Percentiles rank a stretch among this genome's conserved stretches.
phyloP scores from a whole-genome alignment of 2,113 vertebrate genomes.

The Ammodytes marinus region DNA sequence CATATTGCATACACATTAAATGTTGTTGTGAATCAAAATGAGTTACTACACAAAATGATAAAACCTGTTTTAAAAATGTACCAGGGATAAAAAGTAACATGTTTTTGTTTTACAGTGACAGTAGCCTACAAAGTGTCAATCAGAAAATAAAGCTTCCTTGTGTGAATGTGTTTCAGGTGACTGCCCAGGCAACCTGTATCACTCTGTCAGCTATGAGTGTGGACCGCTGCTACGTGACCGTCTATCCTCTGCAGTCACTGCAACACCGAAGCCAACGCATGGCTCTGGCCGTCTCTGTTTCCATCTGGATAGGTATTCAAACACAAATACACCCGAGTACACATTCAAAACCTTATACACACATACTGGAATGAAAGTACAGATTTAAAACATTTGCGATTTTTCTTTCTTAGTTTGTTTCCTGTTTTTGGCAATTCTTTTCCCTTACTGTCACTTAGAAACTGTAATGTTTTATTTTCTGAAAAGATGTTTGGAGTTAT shows the following conservation, averaged over 20 bases:
- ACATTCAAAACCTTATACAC: neutral
- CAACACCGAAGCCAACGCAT: slow-evolving; percentile 74
- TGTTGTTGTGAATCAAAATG: no score
- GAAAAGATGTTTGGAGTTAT: neutral
- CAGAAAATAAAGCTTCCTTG: neutral
- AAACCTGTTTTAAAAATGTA: neutral
- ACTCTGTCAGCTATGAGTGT: slow-evolving; percentile 83
- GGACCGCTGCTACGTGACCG: slow-evolving; percentile 81
- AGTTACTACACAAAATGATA: neutral
- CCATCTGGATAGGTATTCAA: slow-evolving; percentile 80
- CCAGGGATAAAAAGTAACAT: no score
- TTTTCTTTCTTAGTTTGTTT: neutral
- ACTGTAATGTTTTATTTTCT: no score
- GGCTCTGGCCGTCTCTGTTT: slow-evolving; percentile 75
- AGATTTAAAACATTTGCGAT: no score
- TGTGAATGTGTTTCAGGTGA: slow-evolving; percentile 71
- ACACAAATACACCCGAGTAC: neutral
- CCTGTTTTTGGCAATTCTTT: neutral
- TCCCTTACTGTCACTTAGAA: neutral
- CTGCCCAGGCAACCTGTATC: slow-evolving; percentile 81
- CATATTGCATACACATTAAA: no score
- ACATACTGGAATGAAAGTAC: neutral
- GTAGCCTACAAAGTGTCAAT: neutral
- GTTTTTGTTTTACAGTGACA: neutral
- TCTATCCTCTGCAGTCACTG: slow-evolving; percentile 81